Base-by-base conservation (phyloP, 2,888 invertebrate genomes). In the Balanococcus diminutus region DNA sequence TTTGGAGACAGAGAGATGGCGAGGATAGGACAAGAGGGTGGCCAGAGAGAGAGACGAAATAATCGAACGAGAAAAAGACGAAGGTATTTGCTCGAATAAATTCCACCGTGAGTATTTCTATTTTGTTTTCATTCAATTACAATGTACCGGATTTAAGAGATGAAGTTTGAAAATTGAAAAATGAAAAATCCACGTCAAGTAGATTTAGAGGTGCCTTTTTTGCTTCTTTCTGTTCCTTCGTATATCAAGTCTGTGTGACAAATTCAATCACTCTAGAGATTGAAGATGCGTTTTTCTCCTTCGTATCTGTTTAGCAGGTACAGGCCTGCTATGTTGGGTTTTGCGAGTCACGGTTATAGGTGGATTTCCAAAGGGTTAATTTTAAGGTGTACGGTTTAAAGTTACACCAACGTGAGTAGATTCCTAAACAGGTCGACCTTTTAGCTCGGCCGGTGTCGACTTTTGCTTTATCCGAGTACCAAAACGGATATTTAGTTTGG, bases 51-150 rank as follows among this genome's bases (percentile, higher is more conserved):
- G 22, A 56, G 56, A 67, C 67, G 67, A 67, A 67, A 67, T 61
- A 56, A 67, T 28, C 67, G 28, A 67, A 67, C 25, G 67, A 67
- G 61, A 67, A 28, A 16, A 25, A 28, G 16, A 28, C 28, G 67
- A 11, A 67, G 67, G 67, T 67, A 67, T 67, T 67, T 67, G 75
- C 32, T 79, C 36, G 32, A 79, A 79, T 79, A 79, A 79, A 79
- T 79, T 79, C 75, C 82, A 46, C 25, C 81, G 81, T 31, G 31
- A 82, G 82, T 51, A 51, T 82, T 82, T 82, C 56, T 82, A 32
- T 82, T 82, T 82, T 82, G 82, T 82, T 82, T 82, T 82, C 82
- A 56, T 82, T 82, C 82, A 51, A 82, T 82, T 56, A 82, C 82
- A 46, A 51, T 51, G 56, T 51, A 51, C 56, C 82, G 82, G 82